Evolutionary conservation across 2,797 vertebrate genomes (phyloP), one percentile per base, ranked within the genome.

Genomic region (Oreortyx pictus): DNA sequence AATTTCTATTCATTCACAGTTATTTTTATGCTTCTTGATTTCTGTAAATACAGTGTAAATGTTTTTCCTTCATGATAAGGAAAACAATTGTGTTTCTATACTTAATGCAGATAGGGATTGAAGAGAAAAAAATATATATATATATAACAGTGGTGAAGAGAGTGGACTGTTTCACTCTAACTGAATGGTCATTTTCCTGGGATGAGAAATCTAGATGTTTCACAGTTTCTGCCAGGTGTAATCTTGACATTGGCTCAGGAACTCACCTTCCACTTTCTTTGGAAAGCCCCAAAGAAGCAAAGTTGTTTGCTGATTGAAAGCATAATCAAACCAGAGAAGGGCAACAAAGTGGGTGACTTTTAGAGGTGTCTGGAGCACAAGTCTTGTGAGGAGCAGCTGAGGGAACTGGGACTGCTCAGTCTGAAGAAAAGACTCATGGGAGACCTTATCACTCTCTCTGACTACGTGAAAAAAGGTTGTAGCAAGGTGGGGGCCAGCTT

Each of bases 11-110:
- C 44, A 61, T 41, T 52, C 46, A 2, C 44, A 10, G 37, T 59
- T 87, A 87, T 82, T 94, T 93, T 90, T 93, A 74, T 22, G 29
- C 4, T 27, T 56, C 74, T 67, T 35, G 49, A 64, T 84, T 89
- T 82, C 47, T 57, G 81, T 41, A 81, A 77, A 62, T 60, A 23
- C 49, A 61, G 50, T 52, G 10, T 47, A 50, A 84, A 64, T 72
- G 70, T 19, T 7, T n/a, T 24, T 16, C 27, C n/a, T 35, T 39
- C 5, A 2, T 35, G 22, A 33, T 33, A 39, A 54, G 37, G 44
- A 43, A 54, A 54, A 65, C 19, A 41, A 33, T 13, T 2, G 0
- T 39, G 11, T 57, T 66, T 64, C 56, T 37, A 3, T 59, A 8
- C 65, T 77, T 84, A 57, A 33, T n/a, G 8, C 11, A 79, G 25